phyloP scores from a whole-genome alignment of 2,113 vertebrate genomes.

The Neomonachus schauinslandi region DNA sequence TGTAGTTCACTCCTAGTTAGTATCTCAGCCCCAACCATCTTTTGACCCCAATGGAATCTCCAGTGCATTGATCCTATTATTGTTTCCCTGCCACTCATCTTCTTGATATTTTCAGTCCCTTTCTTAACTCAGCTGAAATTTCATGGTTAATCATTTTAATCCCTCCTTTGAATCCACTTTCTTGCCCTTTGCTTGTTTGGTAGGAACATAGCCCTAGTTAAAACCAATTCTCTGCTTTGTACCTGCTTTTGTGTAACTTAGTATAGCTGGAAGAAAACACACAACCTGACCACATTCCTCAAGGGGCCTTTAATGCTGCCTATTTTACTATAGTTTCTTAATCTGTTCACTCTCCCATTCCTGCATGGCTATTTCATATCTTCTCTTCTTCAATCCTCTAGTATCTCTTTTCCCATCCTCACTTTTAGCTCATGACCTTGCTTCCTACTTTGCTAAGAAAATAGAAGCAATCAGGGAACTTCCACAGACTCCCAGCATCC shows the following conservation, averaged over 20 bases:
- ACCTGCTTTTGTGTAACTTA: not conserved
- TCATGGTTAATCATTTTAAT: not conserved
- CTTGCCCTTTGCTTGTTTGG: not conserved
- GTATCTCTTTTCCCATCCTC: not conserved
- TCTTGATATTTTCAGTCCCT: slow-evolving; percentile 15
- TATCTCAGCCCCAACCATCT: not conserved
- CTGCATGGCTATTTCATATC: not conserved
- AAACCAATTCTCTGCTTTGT: not conserved
- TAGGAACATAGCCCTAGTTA: not conserved
- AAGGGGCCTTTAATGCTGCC: not conserved
- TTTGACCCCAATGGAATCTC: not conserved
- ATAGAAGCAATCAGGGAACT: not conserved
- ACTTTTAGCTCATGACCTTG: not conserved
- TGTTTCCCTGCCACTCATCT: not conserved
- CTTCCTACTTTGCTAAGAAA: slow-evolving; percentile 12
- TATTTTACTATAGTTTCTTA: not conserved
- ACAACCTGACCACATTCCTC: not conserved
- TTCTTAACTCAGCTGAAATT: not conserved
- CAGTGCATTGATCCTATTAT: not conserved
- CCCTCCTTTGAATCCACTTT: not conserved
- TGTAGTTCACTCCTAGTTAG: not conserved
- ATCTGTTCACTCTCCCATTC: not conserved
- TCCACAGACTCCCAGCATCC: not conserved
- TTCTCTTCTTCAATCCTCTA: not conserved
- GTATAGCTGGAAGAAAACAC: not conserved